These are phyloP conservation scores for Lytechinus variegatus DNA, from an alignment of 35 echinoderm and acorn worm genomes.

Conservation along the genomic window DNA sequence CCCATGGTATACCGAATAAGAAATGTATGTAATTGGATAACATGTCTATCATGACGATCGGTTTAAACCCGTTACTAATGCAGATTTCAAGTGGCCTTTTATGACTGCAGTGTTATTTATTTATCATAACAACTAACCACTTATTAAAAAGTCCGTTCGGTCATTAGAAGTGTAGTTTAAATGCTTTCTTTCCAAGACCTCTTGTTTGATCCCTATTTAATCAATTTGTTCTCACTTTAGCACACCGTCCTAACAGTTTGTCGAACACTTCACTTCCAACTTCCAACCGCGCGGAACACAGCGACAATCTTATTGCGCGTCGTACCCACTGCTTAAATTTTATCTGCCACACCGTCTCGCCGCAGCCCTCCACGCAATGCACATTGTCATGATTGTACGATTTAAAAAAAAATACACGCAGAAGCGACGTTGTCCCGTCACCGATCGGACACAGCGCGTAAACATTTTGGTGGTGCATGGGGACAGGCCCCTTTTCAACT, in stretches of 20 bases:
- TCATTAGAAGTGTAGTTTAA: background rate
- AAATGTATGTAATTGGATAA: background rate
- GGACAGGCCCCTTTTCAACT: background rate
- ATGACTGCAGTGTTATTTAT: background rate
- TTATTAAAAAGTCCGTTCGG: background rate
- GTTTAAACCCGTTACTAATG: slow-evolving; percentile 1
- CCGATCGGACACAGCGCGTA: background rate
- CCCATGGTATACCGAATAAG: background rate
- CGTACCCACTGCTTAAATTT: background rate
- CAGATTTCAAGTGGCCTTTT: slow-evolving; percentile 1
- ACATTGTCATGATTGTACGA: background rate
- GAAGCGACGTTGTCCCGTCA: background rate
- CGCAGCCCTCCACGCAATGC: background rate
- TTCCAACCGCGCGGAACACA: background rate
- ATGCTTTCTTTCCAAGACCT: slow-evolving; percentile 4
- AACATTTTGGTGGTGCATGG: background rate
- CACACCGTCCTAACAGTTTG: background rate
- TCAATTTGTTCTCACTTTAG: slow-evolving; percentile 13
- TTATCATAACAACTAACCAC: slow-evolving; percentile 13
- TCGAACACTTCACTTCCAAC: background rate
- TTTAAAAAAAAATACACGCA: background rate
- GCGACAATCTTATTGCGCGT: background rate
- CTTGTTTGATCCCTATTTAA: slow-evolving; percentile 7
- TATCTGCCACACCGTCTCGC: background rate
- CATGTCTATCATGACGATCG: background rate